A percentile compares a stretch with the other conserved stretches of the same genome.
phyloP scores from a whole-genome alignment of 2,797 vertebrate species.

The Tangara arthus region DNA sequence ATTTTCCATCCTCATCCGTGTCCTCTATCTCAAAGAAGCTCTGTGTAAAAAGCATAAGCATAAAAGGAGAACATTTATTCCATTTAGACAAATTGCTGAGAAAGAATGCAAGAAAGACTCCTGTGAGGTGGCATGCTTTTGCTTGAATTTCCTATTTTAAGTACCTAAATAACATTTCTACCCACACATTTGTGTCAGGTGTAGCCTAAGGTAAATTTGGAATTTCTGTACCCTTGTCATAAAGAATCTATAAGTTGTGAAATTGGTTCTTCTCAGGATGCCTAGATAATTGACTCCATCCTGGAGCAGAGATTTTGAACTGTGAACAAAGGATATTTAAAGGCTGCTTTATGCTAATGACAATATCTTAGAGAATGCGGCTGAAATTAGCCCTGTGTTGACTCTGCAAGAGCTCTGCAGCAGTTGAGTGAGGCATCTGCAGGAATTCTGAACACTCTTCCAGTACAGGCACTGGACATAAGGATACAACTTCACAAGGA shows the following conservation, averaged over 20 bases:
- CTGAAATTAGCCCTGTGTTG: background rate
- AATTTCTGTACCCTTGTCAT: background rate
- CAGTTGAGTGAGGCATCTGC: background rate
- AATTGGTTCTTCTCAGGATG: background rate
- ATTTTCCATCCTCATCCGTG: background rate
- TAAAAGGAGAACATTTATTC: background rate
- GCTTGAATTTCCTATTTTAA: background rate
- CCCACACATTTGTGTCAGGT: background rate
- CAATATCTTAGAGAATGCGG: background rate
- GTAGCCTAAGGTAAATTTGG: background rate
- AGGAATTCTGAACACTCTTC: background rate
- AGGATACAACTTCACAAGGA: background rate
- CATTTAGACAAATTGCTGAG: background rate
- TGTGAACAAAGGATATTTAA: background rate
- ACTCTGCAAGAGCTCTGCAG: background rate
- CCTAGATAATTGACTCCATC: background rate
- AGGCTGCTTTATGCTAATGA: background rate
- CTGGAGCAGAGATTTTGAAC: background rate
- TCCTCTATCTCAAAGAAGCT: background rate
- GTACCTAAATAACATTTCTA: background rate
- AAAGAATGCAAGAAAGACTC: background rate
- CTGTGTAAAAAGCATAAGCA: background rate
- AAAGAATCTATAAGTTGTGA: background rate
- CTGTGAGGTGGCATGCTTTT: background rate
- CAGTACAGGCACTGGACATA: background rate